Conservation (phyloP, 2,888 invertebrate species). For the Campopleginae sp. region DNA sequence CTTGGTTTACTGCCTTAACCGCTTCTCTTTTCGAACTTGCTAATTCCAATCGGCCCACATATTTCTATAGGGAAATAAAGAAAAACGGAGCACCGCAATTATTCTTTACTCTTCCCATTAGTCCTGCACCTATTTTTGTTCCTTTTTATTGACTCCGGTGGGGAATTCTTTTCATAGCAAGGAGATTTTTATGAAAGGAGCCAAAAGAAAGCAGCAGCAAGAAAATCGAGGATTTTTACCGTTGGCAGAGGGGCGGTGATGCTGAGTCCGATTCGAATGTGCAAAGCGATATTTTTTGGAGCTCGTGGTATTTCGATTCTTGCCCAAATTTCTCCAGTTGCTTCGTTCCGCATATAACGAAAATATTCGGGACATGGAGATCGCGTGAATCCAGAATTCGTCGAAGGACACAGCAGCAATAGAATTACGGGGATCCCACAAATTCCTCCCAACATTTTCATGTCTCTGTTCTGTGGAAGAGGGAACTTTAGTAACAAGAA, state of each 20-base stretch:
- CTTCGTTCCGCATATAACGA: conserved; percentile 72
- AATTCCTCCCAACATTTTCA: conserved; percentile 52
- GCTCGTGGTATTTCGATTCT: conserved; percentile 74
- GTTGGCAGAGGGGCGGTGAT: conserved; percentile 74
- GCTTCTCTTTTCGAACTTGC: conserved; percentile 75
- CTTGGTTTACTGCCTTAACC: conserved; percentile 72
- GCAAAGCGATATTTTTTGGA: conserved; percentile 72
- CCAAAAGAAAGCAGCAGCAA: not conserved
- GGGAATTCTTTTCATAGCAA: too few species aligned
- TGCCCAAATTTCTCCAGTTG: conserved; percentile 73
- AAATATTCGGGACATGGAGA: conserved; percentile 77
- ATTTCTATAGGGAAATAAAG: conserved; percentile 73
- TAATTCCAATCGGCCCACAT: conserved; percentile 79
- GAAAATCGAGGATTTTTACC: conserved; percentile 65
- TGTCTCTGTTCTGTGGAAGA: not conserved
- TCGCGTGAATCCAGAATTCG: conserved; percentile 56
- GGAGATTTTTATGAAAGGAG: not conserved
- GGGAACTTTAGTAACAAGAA: not conserved
- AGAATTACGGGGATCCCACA: conserved; percentile 52
- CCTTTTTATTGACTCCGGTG: not conserved
- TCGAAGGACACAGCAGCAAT: conserved; percentile 30
- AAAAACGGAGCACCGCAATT: too few species aligned
- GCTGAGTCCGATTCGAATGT: conserved; percentile 74
- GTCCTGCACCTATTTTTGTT: too few species aligned
- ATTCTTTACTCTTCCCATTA: too few species aligned